These are phyloP conservation scores for Cariama cristata DNA, from an alignment of 2,113 vertebrate genomes.

Conservation along the genomic window DNA sequence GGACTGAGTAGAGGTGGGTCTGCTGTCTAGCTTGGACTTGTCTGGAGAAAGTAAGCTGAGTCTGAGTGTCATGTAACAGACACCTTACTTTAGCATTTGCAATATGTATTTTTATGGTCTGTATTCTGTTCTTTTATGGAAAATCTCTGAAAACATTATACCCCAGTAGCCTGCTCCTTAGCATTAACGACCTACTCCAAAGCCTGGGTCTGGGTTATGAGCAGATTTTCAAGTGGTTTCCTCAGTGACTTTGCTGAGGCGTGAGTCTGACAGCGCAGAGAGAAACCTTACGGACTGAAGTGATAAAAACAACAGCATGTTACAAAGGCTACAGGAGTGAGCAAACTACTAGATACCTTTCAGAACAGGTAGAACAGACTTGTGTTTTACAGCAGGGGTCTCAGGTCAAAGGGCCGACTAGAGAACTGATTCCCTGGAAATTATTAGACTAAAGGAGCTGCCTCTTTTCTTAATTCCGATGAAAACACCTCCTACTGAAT, in stretches of 20 bases:
- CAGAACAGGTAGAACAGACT: neutral
- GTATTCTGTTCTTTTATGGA: neutral
- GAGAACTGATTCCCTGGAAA: neutral
- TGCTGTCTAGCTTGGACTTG: accelerated
- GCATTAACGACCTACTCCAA: neutral
- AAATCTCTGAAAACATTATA: neutral
- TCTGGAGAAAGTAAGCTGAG: neutral
- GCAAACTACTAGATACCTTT: neutral
- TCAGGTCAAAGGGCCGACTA: neutral
- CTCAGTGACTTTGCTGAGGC: neutral
- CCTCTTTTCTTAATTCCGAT: neutral
- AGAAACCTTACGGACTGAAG: neutral
- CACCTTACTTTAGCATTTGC: neutral
- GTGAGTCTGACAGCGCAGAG: neutral
- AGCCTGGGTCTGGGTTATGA: neutral
- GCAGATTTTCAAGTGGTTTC: neutral
- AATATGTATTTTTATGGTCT: neutral
- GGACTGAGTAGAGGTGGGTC: neutral
- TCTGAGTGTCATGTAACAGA: neutral
- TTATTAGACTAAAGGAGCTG: neutral
- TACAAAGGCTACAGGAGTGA: neutral
- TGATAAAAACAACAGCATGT: neutral
- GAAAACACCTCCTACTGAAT: neutral
- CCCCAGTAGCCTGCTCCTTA: neutral
- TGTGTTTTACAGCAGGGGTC: neutral